Percentiles rank a stretch among this genome's conserved stretches.
These are phyloP conservation scores for Scaptodrosophila lebanonensis DNA, from an alignment of 1,140 invertebrate genomes.

Conservation along the genomic window DNA sequence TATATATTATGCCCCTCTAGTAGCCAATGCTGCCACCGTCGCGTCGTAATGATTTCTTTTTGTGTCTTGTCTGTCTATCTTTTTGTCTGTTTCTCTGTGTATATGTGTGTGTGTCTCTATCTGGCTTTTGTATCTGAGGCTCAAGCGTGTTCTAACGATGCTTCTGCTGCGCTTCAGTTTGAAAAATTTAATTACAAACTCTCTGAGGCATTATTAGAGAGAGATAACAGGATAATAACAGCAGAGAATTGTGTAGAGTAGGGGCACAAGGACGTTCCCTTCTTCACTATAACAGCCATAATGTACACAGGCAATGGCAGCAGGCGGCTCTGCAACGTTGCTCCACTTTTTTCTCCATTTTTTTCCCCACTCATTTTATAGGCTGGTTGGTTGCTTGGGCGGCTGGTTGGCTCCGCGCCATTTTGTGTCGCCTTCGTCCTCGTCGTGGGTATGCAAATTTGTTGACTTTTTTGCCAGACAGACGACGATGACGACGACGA, in stretches of 20 bases:
- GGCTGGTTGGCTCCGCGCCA: constrained; percentile 23
- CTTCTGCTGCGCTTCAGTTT: constrained; percentile 35
- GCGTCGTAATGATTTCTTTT: too few relatives aligned
- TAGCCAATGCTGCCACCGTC: too few relatives aligned
- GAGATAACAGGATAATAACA: constrained; percentile 74
- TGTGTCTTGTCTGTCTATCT: too few relatives aligned
- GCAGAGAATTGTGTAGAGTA: constrained; percentile 19
- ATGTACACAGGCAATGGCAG: constrained; percentile 1
- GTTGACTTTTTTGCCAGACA: constrained; percentile 34
- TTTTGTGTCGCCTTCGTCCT: constrained; percentile 17
- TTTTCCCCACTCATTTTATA: constrained; percentile 32
- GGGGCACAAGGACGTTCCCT: constrained; percentile 60
- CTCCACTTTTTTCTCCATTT: constrained; percentile 1
- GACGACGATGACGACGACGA: too few relatives aligned
- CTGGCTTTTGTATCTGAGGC: constrained; percentile 18
- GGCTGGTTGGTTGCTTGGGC: too few relatives aligned
- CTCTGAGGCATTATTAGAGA: constrained; percentile 74
- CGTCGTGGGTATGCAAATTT: constrained; percentile 47
- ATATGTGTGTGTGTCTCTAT: neutral
- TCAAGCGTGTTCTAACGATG: neutral
- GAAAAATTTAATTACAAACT: constrained; percentile 75
- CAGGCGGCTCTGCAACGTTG: constrained; percentile 58
- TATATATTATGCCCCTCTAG: constrained; percentile 11
- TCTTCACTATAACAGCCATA: constrained; percentile 10
- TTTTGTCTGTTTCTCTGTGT: constrained; percentile 15